phyloP scores from a whole-genome alignment of 2,113 vertebrate genomes.

The Scolopax mira region DNA sequence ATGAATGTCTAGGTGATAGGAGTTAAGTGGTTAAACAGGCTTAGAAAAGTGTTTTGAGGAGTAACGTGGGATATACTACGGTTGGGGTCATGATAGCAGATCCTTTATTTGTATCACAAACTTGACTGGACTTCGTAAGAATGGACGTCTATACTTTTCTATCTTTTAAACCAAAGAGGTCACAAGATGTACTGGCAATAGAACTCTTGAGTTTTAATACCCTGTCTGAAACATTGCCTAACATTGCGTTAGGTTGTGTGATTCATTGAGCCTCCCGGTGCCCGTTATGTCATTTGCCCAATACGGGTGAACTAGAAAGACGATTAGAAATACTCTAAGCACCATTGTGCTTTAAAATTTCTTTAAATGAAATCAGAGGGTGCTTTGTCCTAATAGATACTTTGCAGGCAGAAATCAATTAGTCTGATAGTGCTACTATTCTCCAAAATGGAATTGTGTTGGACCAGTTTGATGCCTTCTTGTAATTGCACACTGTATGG shows the following conservation, averaged over 20 bases:
- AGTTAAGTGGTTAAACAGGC: neutral
- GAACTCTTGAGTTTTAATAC: neutral
- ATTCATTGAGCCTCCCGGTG: neutral
- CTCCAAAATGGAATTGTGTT: slow-evolving; percentile 43
- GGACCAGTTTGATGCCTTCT: slow-evolving; percentile 45
- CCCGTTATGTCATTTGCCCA: neutral
- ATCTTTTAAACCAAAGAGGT: neutral
- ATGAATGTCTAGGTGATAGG: neutral
- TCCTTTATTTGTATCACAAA: neutral
- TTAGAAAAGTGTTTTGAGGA: neutral
- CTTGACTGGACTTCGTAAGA: neutral
- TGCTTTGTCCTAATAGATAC: neutral
- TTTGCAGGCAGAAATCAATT: slow-evolving; percentile 39
- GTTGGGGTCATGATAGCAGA: neutral
- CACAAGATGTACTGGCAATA: neutral
- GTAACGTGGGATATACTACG: neutral
- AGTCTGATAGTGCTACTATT: slow-evolving; percentile 12
- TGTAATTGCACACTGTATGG: slow-evolving; percentile 40
- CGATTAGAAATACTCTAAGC: neutral
- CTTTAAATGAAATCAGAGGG: neutral
- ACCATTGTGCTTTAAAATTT: neutral
- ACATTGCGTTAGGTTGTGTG: neutral
- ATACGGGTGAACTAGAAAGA: neutral
- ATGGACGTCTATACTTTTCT: neutral
- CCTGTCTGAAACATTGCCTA: neutral